These are phyloP conservation scores for Lampris megalopsis DNA, from an alignment of 2,113 vertebrate genomes.

Conservation along the genomic window DNA sequence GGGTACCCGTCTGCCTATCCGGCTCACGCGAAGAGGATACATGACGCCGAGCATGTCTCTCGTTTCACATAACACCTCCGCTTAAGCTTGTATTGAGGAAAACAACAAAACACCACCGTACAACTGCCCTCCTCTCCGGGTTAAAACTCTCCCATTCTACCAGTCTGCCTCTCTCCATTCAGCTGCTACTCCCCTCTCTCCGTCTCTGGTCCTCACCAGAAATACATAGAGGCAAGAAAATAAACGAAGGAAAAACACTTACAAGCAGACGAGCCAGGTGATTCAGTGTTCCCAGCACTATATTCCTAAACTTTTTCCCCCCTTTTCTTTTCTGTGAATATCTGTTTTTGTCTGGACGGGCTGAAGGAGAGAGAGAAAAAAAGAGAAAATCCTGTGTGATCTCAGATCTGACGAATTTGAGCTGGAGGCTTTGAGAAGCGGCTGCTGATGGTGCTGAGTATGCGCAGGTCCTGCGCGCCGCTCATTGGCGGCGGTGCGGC, in stretches of 20 bases:
- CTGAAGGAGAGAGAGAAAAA: constrained; percentile 59
- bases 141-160: constrained; percentile 61
- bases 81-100: neutral
- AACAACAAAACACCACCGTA: neutral
- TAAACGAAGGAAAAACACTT: constrained; percentile 66
- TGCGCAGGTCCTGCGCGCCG: constrained; percentile 87
- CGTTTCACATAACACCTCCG: constrained; percentile 24
- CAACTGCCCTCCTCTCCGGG: constrained; percentile 41
- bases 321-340: constrained; percentile 46
- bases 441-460: constrained; percentile 82
- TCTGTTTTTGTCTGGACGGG: constrained; percentile 56
- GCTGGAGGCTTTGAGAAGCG: constrained; percentile 82
- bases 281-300: constrained; percentile 61
- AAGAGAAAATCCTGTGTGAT: constrained; percentile 77
- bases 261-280: constrained; percentile 63
- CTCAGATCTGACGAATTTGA: constrained; percentile 82
- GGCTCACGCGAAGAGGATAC: neutral
- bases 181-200: constrained; percentile 44
- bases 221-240: constrained; percentile 47
- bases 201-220: constrained; percentile 23
- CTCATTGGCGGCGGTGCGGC: constrained; percentile 84
- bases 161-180: constrained; percentile 52
- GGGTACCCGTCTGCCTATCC: constrained; percentile 14
- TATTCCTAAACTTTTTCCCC: constrained; percentile 74
- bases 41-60: neutral